Conservation (phyloP, 2,113 vertebrate species). For the Meleagris gallopavo region DNA sequence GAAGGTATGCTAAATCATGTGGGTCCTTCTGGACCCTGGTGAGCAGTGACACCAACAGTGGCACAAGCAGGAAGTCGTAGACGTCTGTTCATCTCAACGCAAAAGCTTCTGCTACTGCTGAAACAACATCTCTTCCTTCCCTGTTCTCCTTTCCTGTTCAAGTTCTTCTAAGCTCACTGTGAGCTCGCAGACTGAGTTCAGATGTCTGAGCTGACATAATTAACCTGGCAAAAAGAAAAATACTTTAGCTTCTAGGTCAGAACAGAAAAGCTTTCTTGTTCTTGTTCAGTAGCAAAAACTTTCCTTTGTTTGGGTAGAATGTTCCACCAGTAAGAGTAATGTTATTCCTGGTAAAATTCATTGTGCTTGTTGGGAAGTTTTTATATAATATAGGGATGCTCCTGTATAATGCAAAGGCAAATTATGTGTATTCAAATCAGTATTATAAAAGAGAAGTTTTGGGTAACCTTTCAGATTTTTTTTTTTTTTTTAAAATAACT, state of each 20-base stretch:
- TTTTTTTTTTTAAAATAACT: not conserved
- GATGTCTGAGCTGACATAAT: not conserved
- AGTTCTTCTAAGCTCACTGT: not conserved
- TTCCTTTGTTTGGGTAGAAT: not conserved
- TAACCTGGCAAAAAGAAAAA: not conserved
- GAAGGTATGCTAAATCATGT: not conserved
- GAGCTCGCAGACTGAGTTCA: not conserved
- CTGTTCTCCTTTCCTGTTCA: fast-evolving
- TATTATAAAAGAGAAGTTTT: not conserved
- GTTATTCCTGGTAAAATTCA: not conserved
- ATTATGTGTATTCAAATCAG: not conserved
- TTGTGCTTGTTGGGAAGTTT: not conserved
- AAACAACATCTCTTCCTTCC: not conserved
- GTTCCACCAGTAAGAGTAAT: not conserved
- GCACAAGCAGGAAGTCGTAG: not conserved
- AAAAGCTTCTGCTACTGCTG: not conserved
- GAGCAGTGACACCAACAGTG: too few relatives aligned
- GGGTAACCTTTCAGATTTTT: not conserved
- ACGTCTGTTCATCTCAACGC: not conserved
- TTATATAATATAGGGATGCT: not conserved
- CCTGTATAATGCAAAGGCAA: not conserved
- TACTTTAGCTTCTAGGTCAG: not conserved
- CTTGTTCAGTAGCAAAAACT: not conserved
- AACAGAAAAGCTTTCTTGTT: too few relatives aligned
- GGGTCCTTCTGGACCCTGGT: too few relatives aligned